These are phyloP conservation scores for Parazoanthus swiftii DNA, from an alignment of 92 coral and sea anemone genomes.

Conservation along the genomic window DNA sequence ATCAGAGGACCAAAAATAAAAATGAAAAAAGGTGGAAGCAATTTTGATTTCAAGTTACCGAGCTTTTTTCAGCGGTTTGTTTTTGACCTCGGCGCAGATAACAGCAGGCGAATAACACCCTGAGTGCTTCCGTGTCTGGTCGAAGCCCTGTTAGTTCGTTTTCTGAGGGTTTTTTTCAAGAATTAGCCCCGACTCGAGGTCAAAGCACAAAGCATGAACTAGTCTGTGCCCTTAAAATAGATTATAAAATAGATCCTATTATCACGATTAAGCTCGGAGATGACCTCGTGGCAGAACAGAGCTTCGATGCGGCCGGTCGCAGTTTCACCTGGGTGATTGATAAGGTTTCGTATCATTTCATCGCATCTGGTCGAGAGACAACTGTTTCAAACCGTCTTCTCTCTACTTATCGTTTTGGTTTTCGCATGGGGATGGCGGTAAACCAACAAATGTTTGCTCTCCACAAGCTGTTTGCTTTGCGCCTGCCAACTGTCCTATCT, in stretches of 20 bases:
- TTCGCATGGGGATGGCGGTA: constrained; percentile 8
- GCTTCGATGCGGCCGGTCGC: background rate
- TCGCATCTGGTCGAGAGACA: constrained; percentile 34
- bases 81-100: background rate
- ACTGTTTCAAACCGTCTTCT: constrained; percentile 15
- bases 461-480: constrained; percentile 19
- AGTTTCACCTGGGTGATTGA: constrained; percentile 4
- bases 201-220: background rate
- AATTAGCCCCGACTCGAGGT: background rate
- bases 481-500: constrained; percentile 20
- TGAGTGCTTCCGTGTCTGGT: no score
- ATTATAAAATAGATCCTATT: constrained; percentile 15
- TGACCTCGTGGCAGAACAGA: constrained; percentile 1
- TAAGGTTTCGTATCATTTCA: constrained; percentile 24
- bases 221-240: constrained; percentile 5
- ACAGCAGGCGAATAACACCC: no score
- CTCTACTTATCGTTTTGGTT: constrained; percentile 1
- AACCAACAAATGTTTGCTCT: constrained; percentile 14
- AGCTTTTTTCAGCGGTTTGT: background rate
- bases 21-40: background rate
- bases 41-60: background rate
- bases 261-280: background rate
- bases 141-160: background rate
- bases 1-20: no score
- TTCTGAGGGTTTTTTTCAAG: background rate